Conservation (phyloP, 2,797 vertebrate genomes). For the Etheostoma perlongum region DNA sequence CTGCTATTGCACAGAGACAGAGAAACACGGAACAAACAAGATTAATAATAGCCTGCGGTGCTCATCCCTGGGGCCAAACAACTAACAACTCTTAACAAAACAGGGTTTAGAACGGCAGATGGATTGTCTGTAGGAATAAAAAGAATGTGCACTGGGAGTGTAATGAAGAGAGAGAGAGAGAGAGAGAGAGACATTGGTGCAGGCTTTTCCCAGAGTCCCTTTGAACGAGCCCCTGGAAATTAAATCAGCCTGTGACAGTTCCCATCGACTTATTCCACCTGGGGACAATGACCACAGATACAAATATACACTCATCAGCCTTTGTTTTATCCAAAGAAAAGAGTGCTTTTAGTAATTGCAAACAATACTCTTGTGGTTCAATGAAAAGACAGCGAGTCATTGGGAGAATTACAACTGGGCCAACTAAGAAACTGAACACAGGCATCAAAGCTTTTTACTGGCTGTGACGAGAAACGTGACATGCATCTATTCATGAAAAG, state of each 20-base stretch:
- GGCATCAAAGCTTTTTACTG: slow-evolving; percentile 41
- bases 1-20: slow-evolving; percentile 71
- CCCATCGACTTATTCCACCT: slow-evolving; percentile 74
- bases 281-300: slow-evolving; percentile 75
- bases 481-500: slow-evolving; percentile 49
- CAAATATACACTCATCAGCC: slow-evolving; percentile 76
- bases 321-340: slow-evolving; percentile 73
- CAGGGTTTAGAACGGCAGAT: slow-evolving; percentile 82
- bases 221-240: slow-evolving; percentile 77
- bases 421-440: slow-evolving; percentile 32
- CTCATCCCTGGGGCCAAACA: slow-evolving; percentile 78
- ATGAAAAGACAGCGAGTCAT: slow-evolving; percentile 61
- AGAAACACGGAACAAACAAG: slow-evolving; percentile 83
- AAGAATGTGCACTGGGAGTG: slow-evolving; percentile 75
- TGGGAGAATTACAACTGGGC: slow-evolving; percentile 48
- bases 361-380: slow-evolving; percentile 66
- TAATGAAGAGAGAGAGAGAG: slow-evolving; percentile 77
- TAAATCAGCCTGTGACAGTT: slow-evolving; percentile 78
- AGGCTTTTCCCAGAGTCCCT: slow-evolving; percentile 61
- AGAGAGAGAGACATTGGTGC: slow-evolving; percentile 57
- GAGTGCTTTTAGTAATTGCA: slow-evolving; percentile 71
- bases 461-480: slow-evolving; percentile 42
- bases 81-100: slow-evolving; percentile 87
- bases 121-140: slow-evolving; percentile 83
- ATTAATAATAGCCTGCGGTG: slow-evolving; percentile 85